Evolutionary conservation across 1,140 invertebrate species (phyloP).

Genomic region (Aphaenogaster ashmeadi): DNA sequence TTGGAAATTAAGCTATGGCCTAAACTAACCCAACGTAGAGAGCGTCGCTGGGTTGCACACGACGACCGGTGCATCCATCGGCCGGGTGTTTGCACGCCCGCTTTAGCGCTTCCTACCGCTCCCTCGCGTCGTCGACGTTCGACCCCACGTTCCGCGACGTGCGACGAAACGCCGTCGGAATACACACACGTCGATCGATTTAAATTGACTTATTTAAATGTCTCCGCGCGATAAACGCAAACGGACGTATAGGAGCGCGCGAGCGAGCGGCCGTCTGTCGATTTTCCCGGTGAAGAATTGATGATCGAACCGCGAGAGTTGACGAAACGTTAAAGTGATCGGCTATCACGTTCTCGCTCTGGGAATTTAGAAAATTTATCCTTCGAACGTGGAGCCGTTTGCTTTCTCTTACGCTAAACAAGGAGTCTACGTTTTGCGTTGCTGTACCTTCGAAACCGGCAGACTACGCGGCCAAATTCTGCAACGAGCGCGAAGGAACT

Average conservation of each 20-base stretch:
- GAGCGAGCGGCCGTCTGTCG: neutral
- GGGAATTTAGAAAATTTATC: neutral
- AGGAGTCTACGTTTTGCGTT: neutral
- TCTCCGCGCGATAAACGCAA: neutral
- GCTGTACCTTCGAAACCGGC: neutral
- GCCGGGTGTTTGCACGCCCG: constrained; percentile 19
- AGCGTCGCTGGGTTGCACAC: neutral
- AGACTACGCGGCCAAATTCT: neutral
- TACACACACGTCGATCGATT: constrained; percentile 22
- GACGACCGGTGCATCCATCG: constrained; percentile 4
- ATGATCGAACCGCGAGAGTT: neutral
- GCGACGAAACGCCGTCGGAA: constrained; percentile 20
- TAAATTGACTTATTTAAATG: constrained; percentile 29
- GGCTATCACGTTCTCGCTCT: neutral
- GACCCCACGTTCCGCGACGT: neutral
- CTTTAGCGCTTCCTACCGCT: constrained; percentile 26
- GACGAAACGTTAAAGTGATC: neutral
- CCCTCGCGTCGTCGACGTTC: neutral
- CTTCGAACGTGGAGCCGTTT: neutral
- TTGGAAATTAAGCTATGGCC: constrained; percentile 62
- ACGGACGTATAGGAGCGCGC: no score
- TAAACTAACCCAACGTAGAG: constrained; percentile 40
- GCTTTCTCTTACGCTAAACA: neutral
- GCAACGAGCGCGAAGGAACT: constrained; percentile 4
- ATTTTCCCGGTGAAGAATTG: neutral